phyloP scores from a whole-genome alignment of 2,888 invertebrate genomes.

The Acanthococcus lagerstroemiae region DNA sequence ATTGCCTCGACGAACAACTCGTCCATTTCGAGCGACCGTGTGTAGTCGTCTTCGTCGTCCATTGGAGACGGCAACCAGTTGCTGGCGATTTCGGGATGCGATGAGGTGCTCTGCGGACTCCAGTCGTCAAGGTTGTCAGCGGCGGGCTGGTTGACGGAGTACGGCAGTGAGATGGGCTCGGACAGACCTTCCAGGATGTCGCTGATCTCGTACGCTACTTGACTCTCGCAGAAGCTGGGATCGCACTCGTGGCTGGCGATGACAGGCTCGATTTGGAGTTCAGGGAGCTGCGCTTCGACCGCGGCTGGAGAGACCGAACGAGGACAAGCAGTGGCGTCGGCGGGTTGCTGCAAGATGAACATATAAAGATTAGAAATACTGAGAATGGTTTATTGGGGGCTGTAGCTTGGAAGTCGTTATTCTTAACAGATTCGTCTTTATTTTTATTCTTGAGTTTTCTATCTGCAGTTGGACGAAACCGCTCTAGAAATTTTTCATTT shows the following conservation, averaged over 20 bases:
- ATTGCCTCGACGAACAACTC: slow-evolving; percentile 44
- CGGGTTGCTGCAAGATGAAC: too few species aligned
- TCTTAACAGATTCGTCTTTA: too few species aligned
- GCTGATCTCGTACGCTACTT: slow-evolving; percentile 30
- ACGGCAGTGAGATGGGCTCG: slow-evolving; percentile 28
- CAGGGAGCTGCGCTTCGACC: neutral
- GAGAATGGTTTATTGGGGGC: too few species aligned
- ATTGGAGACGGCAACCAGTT: slow-evolving; percentile 1
- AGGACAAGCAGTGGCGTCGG: neutral
- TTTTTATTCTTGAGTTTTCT: too few species aligned
- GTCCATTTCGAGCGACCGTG: slow-evolving; percentile 18
- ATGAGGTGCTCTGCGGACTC: neutral
- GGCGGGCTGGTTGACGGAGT: slow-evolving; percentile 6
- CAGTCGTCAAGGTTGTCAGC: neutral
- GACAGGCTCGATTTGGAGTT: too few species aligned
- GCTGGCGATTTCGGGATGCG: neutral
- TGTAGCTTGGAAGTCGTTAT: too few species aligned
- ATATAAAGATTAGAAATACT: too few species aligned
- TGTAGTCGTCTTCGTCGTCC: slow-evolving; percentile 22
- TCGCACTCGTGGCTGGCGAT: too few species aligned
- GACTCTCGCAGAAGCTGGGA: neutral
- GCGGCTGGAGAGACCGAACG: neutral
- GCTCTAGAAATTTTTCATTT: too few species aligned
- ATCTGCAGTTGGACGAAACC: too few species aligned
- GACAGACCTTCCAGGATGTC: slow-evolving; percentile 33